Evolutionary conservation across 2,888 invertebrate genomes (phyloP).

Genomic region (Siphlonurus alternatus): DNA sequence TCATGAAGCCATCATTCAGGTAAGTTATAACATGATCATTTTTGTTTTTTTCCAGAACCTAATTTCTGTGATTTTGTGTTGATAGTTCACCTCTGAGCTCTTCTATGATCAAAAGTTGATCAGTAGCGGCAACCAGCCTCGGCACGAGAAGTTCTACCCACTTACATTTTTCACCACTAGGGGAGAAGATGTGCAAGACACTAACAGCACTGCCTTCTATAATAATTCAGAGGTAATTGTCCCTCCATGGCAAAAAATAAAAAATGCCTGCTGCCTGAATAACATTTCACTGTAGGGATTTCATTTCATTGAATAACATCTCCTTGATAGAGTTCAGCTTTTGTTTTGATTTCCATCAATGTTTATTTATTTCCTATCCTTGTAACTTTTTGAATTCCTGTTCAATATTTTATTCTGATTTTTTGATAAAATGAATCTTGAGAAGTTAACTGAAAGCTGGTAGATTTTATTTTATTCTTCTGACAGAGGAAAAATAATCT

Average conservation of each 20-base stretch:
- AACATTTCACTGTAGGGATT: too few species aligned
- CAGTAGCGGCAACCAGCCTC: slow-evolving; percentile 51
- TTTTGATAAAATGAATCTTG: too few species aligned
- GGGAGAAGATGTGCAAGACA: slow-evolving; percentile 64
- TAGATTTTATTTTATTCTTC: not conserved
- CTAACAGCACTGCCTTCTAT: slow-evolving; percentile 53
- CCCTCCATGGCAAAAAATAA: too few species aligned
- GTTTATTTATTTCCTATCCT: too few species aligned
- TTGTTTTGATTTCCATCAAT: not conserved
- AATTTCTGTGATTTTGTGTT: slow-evolving; percentile 8
- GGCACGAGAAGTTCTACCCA: slow-evolving; percentile 52
- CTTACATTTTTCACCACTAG: slow-evolving; percentile 64
- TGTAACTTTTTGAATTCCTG: too few species aligned
- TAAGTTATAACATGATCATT: slow-evolving; percentile 12
- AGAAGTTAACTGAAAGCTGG: too few species aligned
- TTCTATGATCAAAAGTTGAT: slow-evolving; percentile 64
- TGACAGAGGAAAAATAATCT: not conserved
- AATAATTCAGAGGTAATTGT: slow-evolving; percentile 59
- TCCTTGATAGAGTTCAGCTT: too few species aligned
- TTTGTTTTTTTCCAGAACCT: not conserved
- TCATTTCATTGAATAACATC: too few species aligned
- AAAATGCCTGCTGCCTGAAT: too few species aligned
- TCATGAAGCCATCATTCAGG: slow-evolving; percentile 59
- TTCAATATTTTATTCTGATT: too few species aligned
- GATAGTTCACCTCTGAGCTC: slow-evolving; percentile 53